Evolutionary conservation across 2,113 vertebrate genomes (phyloP), one percentile per base, ranked within the genome.

Genomic region (Muntiacus reevesi): DNA sequence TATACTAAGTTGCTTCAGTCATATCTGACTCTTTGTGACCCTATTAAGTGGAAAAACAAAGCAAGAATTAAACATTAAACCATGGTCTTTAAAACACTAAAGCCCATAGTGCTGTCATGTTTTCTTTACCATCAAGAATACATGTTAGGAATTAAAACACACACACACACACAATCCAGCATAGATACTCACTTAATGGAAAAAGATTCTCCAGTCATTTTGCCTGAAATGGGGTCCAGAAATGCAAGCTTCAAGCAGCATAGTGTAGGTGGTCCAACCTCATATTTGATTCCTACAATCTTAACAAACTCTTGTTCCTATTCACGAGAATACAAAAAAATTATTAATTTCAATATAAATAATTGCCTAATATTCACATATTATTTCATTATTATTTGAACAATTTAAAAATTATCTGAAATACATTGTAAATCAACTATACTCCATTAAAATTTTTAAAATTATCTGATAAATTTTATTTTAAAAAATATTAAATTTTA

Each of bases 231-330:
- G 55, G 99, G 99, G 98, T 99, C 99, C 97, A 99, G 99, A 98
- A 99, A 99, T 94, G 99, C 99, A 98, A 99, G 99, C 98, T 99
- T 99, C 98, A 99, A 98, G 99, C 99, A 99, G 98, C 99, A 99
- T 40, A 99, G 99, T 0, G 99, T 99, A 86, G 99, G 99, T 60
- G 99, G 99, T 92, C 99, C 99, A 93, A 99, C 99, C 98, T 99
- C 99, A 87, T 99, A 99, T 98, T 99, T 99, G 94, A 99, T 99
- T 98, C 99, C 99, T 98, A 99, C 99, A 98, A 99, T 99, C 98
- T 99, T 99, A 98, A 99, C 99, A 98, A 99, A 99, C 98, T 99
- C 99, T 99, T 99, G 99, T 98, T 99, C 99, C 99, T 99, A 91
- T 95, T 97, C 36, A 94, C 78, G 30, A 90, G 74, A 96, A 97